Evolutionary conservation across 2,113 vertebrate species (phyloP), one percentile per base, ranked within the genome.

Genomic region (Pithys albifrons): DNA sequence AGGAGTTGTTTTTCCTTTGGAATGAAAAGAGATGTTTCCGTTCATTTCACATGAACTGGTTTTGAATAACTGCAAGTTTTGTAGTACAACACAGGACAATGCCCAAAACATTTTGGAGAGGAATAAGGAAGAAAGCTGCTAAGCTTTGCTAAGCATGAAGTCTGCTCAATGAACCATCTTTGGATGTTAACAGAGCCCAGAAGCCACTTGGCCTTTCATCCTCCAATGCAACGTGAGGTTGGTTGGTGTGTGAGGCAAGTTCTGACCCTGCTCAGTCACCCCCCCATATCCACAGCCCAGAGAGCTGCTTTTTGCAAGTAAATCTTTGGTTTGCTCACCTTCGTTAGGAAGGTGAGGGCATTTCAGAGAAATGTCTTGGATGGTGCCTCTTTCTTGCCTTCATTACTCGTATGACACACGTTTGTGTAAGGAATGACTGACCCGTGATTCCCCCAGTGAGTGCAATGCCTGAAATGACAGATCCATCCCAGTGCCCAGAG

Each of bases 1-100:
- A 82, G 55, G 57, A 92, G 85, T 82, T 90, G 89, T 95, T 95
- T 97, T 87, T 92, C 92, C 51, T 89, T 90, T 92, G 65, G 76
- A 92, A 87, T 73, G 70, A 79, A 35, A 75, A 87, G 73, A 85
- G 45, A 88, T 66, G n/a, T 91, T 97, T 95, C 93, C 4, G 2
- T 89, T 96, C 35, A 1, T 24, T 93, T 95, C 84, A 91, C 86
- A 24, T 78, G 70, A 82, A 15, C 93, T 91, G 46, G n/a, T 91
- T 93, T 59, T 89, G 71, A 31, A 70, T 92, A 94, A 82, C 61
- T 87, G 89, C 23, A 52, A 80, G 37, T 91, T 96, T 81, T 81
- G 67, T 78, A 89, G 69, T 89, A 88, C 73, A 54, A 77, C 20
- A 35, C 33, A 91, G 49, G 70, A 94, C 88, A 95, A 76, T 75